These are phyloP conservation scores for Coelogynopora nodosa DNA, from an alignment of 2,888 invertebrate species.

Conservation along the genomic window DNA sequence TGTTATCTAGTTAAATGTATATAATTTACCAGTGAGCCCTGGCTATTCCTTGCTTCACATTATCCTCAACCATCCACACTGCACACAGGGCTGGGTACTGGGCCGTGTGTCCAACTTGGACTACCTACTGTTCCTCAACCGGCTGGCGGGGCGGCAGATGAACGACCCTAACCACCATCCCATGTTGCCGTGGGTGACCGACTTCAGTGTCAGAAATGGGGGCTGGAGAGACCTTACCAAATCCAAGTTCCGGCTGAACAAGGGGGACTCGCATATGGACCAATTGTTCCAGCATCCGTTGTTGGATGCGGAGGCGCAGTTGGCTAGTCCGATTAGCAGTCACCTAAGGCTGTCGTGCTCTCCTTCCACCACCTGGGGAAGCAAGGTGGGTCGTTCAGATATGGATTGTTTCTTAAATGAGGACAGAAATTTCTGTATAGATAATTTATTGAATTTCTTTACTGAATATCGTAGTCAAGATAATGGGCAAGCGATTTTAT, in stretches of 20 bases:
- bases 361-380: not conserved
- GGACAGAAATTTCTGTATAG: not conserved
- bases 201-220: slow-evolving; percentile 78
- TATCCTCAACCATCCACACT: too few relatives aligned
- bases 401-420: not conserved
- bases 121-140: slow-evolving; percentile 81
- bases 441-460: too few relatives aligned
- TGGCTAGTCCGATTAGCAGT: not conserved
- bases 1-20: too few relatives aligned
- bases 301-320: not conserved
- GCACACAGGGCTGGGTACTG: slow-evolving; percentile 77
- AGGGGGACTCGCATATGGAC: slow-evolving; percentile 64
- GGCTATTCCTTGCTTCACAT: too few relatives aligned
- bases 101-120: slow-evolving; percentile 84
- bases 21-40: too few relatives aligned
- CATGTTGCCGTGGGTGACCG: slow-evolving; percentile 93
- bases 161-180: slow-evolving; percentile 86
- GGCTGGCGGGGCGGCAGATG: slow-evolving; percentile 69
- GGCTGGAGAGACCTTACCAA: slow-evolving; percentile 84
- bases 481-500: too few relatives aligned
- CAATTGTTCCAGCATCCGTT: slow-evolving; percentile 25
- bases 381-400: not conserved
- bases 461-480: too few relatives aligned
- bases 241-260: slow-evolving; percentile 90
- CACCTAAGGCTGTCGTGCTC: not conserved